Conservation (phyloP, 2,797 vertebrate species). For the Acridotheres tristis region DNA sequence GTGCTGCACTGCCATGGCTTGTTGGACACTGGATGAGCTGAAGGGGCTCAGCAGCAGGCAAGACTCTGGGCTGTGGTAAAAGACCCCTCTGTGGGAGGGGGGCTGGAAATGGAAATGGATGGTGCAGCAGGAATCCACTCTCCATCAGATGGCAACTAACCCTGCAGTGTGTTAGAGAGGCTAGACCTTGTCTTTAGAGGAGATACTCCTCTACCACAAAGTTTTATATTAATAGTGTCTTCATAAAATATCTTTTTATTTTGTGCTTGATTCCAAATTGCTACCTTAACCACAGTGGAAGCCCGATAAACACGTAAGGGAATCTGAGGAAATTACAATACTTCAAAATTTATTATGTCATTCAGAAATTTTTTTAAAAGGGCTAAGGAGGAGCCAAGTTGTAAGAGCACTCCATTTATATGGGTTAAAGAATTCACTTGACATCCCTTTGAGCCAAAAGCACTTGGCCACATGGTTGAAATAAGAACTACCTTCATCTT, state of each 20-base stretch:
- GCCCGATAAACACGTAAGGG: background rate
- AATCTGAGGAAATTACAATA: background rate
- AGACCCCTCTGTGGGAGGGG: background rate
- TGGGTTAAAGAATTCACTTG: background rate
- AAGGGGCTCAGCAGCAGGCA: background rate
- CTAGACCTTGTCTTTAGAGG: background rate
- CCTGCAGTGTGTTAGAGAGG: background rate
- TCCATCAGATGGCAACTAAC: background rate
- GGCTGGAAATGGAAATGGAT: background rate
- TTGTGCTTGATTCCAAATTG: background rate
- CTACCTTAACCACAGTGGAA: background rate
- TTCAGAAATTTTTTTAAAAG: background rate
- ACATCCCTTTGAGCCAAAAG: background rate
- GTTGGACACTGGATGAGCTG: background rate
- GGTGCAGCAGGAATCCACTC: background rate
- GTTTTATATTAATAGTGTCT: background rate
- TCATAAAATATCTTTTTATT: background rate
- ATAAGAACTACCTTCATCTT: background rate
- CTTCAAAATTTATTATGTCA: background rate
- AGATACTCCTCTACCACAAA: background rate
- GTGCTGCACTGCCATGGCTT: background rate
- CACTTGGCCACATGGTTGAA: background rate
- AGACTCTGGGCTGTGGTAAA: background rate
- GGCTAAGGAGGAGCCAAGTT: background rate
- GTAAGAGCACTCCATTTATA: background rate